A percentile compares a stretch with the other conserved stretches of the same genome.
Evolutionary conservation across 2,113 vertebrate genomes (phyloP).

Genomic region (Sapajus apella): DNA sequence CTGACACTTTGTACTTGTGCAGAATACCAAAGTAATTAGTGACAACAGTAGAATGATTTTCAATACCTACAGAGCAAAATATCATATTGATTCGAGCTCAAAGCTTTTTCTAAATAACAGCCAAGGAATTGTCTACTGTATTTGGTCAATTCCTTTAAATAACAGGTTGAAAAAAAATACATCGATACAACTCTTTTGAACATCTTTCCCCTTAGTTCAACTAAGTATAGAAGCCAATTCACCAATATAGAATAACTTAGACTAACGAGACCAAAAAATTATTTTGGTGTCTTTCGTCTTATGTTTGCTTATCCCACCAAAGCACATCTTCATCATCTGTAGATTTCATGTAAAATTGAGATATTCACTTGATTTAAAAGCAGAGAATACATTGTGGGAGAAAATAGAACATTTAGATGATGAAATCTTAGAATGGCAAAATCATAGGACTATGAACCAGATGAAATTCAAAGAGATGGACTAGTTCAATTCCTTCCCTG

Average conservation of each 20-base stretch:
- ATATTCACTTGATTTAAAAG: conserved; percentile 44
- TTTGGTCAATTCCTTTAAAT: conserved; percentile 61
- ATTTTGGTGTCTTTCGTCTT: background rate
- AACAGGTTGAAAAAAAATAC: conserved; percentile 22
- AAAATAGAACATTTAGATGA: conserved; percentile 51
- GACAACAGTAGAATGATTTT: conserved; percentile 70
- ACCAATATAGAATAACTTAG: background rate
- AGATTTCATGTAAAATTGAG: conserved; percentile 16
- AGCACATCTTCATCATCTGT: background rate
- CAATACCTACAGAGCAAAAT: conserved; percentile 68
- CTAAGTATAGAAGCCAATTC: conserved; percentile 4
- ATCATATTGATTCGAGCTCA: conserved; percentile 72
- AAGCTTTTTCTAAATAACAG: conserved; percentile 68
- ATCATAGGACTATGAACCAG: background rate
- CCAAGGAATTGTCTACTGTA: conserved; percentile 46
- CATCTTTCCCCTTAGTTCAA: background rate
- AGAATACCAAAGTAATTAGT: conserved; percentile 78
- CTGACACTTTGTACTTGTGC: conserved; percentile 70
- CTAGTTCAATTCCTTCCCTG: background rate
- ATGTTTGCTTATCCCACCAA: background rate
- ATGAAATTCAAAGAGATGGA: conserved; percentile 58
- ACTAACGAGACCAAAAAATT: background rate
- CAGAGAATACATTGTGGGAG: background rate
- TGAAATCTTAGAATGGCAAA: conserved; percentile 56
- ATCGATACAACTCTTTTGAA: conserved; percentile 6